Base-by-base conservation (phyloP, 92 coral and sea anemone genomes). In the Ricordea florida region DNA sequence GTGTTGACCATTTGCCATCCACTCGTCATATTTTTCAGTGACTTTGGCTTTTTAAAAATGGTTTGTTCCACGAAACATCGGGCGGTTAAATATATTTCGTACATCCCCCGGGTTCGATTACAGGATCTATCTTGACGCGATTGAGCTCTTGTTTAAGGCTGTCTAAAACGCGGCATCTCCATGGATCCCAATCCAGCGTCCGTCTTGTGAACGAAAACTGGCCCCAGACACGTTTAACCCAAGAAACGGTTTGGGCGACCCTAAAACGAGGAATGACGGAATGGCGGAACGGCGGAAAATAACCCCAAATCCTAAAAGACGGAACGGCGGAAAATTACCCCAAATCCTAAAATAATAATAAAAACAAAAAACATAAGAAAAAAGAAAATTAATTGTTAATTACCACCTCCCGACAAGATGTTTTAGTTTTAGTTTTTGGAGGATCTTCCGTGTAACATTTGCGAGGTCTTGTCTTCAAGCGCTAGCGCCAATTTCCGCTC, bases 131-230 rank as follows among this genome's bases (percentile, higher is more conserved):
- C 29, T 59, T 59, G 62, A 21, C 0, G 14, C 33, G 18, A 26
- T 55, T 25, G 11, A 55, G 37, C 62, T 55, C 62, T 55, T 55
- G 34, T 55, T 30, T 55, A 25, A 30, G 9, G 17, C n/a, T 2
- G 62, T 55, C 33, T 25, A 30, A 25, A 55, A 55, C 37, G 1
- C 27, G 62, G 37, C 62, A 55, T 25, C 62, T 25, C 21, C 21
- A 22, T 14, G 62, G 2, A 55, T 55, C 62, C 62, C 62, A 55
- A 61, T 72, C 82, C 73, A 75, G 60, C 73, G 60, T 42, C 59
- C 73, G 62, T 36, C 81, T 43, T 10, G 74, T 74, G 61, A 74
- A 74, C 23, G 73, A 60, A 61, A 61, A 74, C 73, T 40, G 67
- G 58, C 74, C 73, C 57, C 41, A 49, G 58, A 74, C 81, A 42